Evolutionary conservation across 2,113 vertebrate genomes (phyloP), one percentile per base, ranked within the genome.

Genomic region (Rynchops niger): DNA sequence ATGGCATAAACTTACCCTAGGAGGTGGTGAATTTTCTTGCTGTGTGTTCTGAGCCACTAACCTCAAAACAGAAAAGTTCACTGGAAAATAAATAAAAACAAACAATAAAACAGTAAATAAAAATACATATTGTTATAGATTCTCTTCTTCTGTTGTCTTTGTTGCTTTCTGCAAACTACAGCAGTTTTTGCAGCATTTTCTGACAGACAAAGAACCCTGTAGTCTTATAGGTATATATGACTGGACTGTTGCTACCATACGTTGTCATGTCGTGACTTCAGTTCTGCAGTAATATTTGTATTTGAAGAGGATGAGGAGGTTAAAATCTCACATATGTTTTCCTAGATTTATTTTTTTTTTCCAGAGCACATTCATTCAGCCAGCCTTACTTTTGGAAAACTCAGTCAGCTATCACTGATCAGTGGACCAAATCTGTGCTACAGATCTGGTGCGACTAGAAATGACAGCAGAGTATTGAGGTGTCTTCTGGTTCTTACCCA

Each of bases 311-410:
- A 82, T 49, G 13, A 63, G 4, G 36, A 92, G 11, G 26, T 42
- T 66, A 69, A 72, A 83, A 86, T 9, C 22, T 81, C 67, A 66
- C 27, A 85, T 9, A 47, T 25, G 19, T 58, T 85, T 13, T 81
- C 32, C 32, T 52, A 34, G 15, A 18, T 34, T 43, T 56, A 25
- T 13, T 6, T 17, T 20, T 12, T 58, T 76, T 61, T 36, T 15
- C 2, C 0, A 45, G 38, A 61, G 4, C 0, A 0, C 40, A 14
- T 73, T 73, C 42, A n/a, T 77, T 81, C 55, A 78, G 25, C 50
- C 25, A 58, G 25, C 20, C 13, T 90, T 80, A 36, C 17, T 70
- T 94, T 86, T 70, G 45, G 53, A 93, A 58, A 62, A 72, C 18
- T 82, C 69, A 81, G 20, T 4, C 36, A 58, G 5, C 25, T 74